Base-by-base conservation (phyloP, 2,888 invertebrate species). In the Dermolepida albohirtum region DNA sequence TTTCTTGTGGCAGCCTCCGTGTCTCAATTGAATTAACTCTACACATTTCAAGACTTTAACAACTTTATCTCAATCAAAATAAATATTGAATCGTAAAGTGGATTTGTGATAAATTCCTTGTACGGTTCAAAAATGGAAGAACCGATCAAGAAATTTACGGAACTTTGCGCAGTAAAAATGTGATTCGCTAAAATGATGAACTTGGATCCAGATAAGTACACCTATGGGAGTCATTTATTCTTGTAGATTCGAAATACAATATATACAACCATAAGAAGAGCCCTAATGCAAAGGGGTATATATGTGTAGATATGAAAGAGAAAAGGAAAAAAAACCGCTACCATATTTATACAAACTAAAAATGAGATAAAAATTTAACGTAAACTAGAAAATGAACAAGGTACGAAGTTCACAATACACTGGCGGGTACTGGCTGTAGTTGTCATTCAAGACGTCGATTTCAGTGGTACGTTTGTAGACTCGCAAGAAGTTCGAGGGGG, bases 391-490 rank as follows among this genome's bases (percentile, higher is more conserved):
- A 78, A 76, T 76, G 75, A 73, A 73, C 76, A 74, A 74, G 74
- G 74, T 74, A 78, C 76, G 75, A 54, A 71, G 71, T 71, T 73
- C 74, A 73, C 74, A 72, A 75, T 73, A 27, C 8, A 27, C n/a
- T n/a, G 50, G 50, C 27, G 22, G n/a, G 22, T 73, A 69, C 63
- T 67, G 69, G 67, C 70, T 69, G 67, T 68, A 69, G 75, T 80
- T 81, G 80, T 79, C 79, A 81, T 81, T 80, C 81, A 76, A 75
- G 74, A 76, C 80, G 77, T 73, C 78, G 75, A 78, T 78, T 76
- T 77, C 77, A 78, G 79, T 79, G 79, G 80, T 80, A 80, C 81
- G 81, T 77, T 81, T 73, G 76, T 75, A 75, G 81, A 81, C 80
- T 81, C 74, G 75, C 76, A 79, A 79, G 74, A 70, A 74, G 71